A percentile compares a stretch with the other conserved stretches of the same genome.
Evolutionary conservation across 2,888 invertebrate species (phyloP).

Genomic region (Cabera pusaria): DNA sequence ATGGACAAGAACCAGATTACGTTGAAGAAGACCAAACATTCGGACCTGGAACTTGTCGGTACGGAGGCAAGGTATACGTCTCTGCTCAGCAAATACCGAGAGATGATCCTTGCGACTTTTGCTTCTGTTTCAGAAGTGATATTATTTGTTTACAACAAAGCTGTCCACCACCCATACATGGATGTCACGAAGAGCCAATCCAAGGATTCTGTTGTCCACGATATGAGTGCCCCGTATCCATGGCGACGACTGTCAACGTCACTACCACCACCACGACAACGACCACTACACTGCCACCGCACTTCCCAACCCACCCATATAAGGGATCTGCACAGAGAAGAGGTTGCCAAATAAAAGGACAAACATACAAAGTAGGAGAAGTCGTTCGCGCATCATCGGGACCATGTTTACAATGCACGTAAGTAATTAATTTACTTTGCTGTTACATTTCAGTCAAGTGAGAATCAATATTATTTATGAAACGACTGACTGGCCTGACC

Average conservation of each 20-base stretch:
- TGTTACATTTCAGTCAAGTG: too few relatives aligned
- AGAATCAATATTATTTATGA: too few relatives aligned
- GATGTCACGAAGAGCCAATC: conserved; percentile 96
- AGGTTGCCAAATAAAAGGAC: conserved; percentile 94
- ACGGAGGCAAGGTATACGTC: conserved; percentile 95
- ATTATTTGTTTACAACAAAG: conserved; percentile 97
- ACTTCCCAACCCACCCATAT: conserved; percentile 91
- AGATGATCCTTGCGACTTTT: conserved; percentile 97
- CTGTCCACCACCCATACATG: conserved; percentile 96
- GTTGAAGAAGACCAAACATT: conserved; percentile 91
- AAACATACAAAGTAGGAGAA: conserved; percentile 93
- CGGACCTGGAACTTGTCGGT: conserved; percentile 95
- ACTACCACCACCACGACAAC: conserved; percentile 95
- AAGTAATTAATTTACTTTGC: too few relatives aligned
- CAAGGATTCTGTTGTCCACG: conserved; percentile 97
- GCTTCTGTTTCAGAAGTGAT: conserved; percentile 98
- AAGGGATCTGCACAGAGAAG: conserved; percentile 88
- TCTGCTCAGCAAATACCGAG: conserved; percentile 97
- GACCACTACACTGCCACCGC: conserved; percentile 92
- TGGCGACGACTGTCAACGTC: conserved; percentile 91
- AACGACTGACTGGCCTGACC: too few relatives aligned
- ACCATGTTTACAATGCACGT: conserved; percentile 97
- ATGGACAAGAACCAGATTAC: conserved; percentile 86
- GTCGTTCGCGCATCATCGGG: conserved; percentile 93
- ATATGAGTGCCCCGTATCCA: conserved; percentile 96